These are phyloP conservation scores for Lutraria rhynchaena DNA, from an alignment of 1,140 invertebrate genomes.

Conservation along the genomic window DNA sequence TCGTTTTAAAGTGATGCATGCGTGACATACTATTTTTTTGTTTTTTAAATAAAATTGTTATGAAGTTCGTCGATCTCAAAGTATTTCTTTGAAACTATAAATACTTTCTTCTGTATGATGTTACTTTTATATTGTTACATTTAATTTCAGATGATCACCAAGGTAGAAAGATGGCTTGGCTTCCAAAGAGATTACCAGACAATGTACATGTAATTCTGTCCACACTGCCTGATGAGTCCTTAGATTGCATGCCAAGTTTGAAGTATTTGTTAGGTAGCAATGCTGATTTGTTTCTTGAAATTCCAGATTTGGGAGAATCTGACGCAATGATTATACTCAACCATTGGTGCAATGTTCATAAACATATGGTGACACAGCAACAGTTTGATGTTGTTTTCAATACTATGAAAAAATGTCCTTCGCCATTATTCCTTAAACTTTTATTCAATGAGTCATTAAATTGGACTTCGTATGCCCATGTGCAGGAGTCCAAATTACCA, in stretches of 20 bases:
- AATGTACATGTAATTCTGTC: constrained; percentile 88
- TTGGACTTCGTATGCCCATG: constrained; percentile 75
- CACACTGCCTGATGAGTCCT: constrained; percentile 77
- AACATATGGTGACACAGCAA: constrained; percentile 67
- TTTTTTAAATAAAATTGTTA: no score
- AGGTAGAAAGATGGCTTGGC: constrained; percentile 77
- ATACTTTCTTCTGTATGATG: no score
- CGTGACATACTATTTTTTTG: no score
- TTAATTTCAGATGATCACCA: constrained; percentile 73
- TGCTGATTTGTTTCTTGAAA: constrained; percentile 70
- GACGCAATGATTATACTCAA: constrained; percentile 73
- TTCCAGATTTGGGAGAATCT: constrained; percentile 69
- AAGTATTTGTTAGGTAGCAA: constrained; percentile 63
- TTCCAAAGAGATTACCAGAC: constrained; percentile 77
- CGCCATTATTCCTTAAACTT: constrained; percentile 77
- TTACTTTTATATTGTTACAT: no score
- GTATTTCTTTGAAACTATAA: no score
- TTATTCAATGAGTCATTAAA: constrained; percentile 74
- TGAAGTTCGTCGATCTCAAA: no score
- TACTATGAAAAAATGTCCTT: constrained; percentile 74
- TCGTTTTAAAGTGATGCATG: no score
- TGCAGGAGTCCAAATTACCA: constrained; percentile 70
- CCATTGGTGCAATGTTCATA: constrained; percentile 72
- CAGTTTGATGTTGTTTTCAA: constrained; percentile 76
- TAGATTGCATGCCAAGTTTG: constrained; percentile 69